Conservation (phyloP, 1,140 invertebrate genomes). For the Diorhabda carinulata region DNA sequence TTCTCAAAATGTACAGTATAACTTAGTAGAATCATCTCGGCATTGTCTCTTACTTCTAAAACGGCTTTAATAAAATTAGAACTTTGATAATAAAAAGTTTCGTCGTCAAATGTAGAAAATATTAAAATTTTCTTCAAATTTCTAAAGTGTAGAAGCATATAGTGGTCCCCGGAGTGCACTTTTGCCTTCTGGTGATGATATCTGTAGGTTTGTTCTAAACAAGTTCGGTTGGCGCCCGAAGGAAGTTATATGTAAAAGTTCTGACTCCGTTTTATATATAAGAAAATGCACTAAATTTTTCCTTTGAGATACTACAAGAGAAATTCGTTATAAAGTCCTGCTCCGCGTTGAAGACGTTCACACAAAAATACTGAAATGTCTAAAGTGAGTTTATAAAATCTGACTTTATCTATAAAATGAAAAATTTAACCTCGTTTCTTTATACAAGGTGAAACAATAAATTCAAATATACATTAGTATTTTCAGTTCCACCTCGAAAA, state of each 20-base stretch:
- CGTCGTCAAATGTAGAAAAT: background rate
- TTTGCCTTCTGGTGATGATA: slow-evolving; percentile 2
- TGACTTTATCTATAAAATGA: too few relatives aligned
- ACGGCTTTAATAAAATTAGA: background rate
- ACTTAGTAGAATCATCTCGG: too few relatives aligned
- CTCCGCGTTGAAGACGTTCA: too few relatives aligned
- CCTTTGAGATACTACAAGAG: background rate
- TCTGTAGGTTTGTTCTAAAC: slow-evolving; percentile 2
- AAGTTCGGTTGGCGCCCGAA: background rate
- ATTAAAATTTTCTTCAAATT: slow-evolving; percentile 1
- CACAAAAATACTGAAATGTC: too few relatives aligned
- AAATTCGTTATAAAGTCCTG: too few relatives aligned
- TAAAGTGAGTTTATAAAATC: too few relatives aligned
- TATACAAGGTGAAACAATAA: too few relatives aligned
- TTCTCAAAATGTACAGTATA: too few relatives aligned
- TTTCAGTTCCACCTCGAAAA: too few relatives aligned
- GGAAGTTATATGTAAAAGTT: slow-evolving; percentile 3
- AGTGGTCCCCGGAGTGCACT: background rate
- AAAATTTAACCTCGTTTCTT: too few relatives aligned
- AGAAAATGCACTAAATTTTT: slow-evolving; percentile 3
- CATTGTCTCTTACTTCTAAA: too few relatives aligned
- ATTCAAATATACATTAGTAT: too few relatives aligned
- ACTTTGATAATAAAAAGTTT: slow-evolving; percentile 3
- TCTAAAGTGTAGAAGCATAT: slow-evolving; percentile 2
- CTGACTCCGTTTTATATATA: background rate